Conservation (phyloP, 2,797 vertebrate species). For the Melanogrammus aeglefinus region DNA sequence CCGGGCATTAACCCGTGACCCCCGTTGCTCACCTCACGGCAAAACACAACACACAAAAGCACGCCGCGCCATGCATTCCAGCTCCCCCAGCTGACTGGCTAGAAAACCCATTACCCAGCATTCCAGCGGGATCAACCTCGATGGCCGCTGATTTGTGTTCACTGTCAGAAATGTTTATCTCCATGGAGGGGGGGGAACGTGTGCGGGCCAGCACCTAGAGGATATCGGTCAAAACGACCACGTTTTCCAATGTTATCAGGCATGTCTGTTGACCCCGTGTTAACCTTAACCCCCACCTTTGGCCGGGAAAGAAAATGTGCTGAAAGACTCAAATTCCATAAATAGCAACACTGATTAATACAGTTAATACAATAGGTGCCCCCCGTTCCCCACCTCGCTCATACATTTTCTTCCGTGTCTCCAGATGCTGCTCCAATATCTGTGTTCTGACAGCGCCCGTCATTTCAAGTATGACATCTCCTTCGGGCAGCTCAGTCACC, state of each 20-base stretch:
- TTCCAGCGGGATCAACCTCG: conserved; percentile 35
- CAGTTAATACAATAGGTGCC: neutral
- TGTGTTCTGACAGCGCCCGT: conserved; percentile 16
- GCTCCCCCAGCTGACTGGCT: conserved; percentile 25
- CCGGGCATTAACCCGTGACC: conserved; percentile 32
- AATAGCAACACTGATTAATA: conserved; percentile 28
- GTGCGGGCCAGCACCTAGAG: neutral
- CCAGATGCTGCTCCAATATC: neutral
- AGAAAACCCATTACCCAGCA: conserved; percentile 36
- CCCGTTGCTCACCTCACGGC: conserved; percentile 30
- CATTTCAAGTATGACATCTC: conserved; percentile 30
- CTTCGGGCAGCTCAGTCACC: neutral
- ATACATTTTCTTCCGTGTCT: neutral
- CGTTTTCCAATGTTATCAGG: conserved; percentile 12
- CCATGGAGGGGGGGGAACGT: conserved; percentile 24
- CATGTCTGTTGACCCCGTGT: conserved; percentile 18
- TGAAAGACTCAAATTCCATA: conserved; percentile 26
- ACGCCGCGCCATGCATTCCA: conserved; percentile 37
- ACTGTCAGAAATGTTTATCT: conserved; percentile 20
- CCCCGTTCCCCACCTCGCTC: conserved; percentile 10
- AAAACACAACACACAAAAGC: conserved; percentile 31
- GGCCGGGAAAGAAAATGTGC: conserved; percentile 27
- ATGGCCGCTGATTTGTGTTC: conserved; percentile 28
- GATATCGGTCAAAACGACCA: conserved; percentile 20
- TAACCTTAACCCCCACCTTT: neutral